Base-by-base conservation (phyloP, 2,797 vertebrate genomes). In the Gouania willdenowi region DNA sequence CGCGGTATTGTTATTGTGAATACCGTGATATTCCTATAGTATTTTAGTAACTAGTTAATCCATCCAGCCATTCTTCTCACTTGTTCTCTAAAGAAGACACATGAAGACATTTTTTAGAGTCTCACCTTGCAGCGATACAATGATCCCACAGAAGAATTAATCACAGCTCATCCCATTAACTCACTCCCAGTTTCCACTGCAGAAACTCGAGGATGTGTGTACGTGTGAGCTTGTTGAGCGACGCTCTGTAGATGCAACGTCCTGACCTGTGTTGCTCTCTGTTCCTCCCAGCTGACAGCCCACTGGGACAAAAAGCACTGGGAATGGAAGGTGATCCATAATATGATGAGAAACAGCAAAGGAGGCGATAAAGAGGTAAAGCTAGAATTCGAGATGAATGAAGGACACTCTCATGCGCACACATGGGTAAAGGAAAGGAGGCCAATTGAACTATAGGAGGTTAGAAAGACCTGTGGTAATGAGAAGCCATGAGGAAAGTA, bases 141-240 rank as follows among this genome's bases (percentile, higher is more conserved):
- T 19, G 41, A 44, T 75, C 61, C 46, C 8, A 14, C 58, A 50
- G 55, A 35, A 41, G 55, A 69, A 67, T 77, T 70, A 77, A 74
- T 72, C 67, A 66, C 36, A 64, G 25, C 60, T 66, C 66, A 68
- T 68, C 48, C 54, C 45, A 61, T 73, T 75, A 76, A 55, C 27
- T 65, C 26, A 26, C 27, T 4, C 21, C 9, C 10, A 5, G 38
- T 40, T 34, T 53, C n/a, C 34, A 50, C 26, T 3, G 28, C 41
- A 57, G 31, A 40, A 42, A 34, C 35, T 41, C 22, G 23, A 39
- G 22, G 51, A 24, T 29, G 33, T 43, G 9, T 10, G n/a, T n/a
- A 0, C 4, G 3, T 36, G 30, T 18, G 8, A 43, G 54, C 28
- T 55, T 3, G 24, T 23, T 5, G 5, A 45, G 40, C 51, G 21